Evolutionary conservation across 2,113 vertebrate genomes (phyloP).

Genomic region (Falco punctatus): DNA sequence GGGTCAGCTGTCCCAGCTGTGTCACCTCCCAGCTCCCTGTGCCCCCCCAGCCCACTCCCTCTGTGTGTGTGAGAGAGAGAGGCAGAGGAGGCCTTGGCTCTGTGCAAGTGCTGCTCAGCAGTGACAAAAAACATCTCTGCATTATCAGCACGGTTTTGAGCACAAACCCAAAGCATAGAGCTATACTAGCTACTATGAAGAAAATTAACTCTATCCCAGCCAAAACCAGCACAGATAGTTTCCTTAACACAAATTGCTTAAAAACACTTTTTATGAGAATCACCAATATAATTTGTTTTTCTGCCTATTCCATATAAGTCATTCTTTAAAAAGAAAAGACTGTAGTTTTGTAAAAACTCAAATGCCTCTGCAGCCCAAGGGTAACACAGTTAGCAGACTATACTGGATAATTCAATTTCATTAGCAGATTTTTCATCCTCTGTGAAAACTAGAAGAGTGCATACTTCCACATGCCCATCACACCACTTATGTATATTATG

Average conservation of each 20-base stretch:
- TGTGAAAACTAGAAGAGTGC: neutral
- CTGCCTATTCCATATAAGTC: neutral
- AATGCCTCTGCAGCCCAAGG: neutral
- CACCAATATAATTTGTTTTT: neutral
- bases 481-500: neutral
- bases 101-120: no score
- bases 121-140: no score
- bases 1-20: no score
- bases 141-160: no score
- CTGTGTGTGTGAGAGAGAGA: no score
- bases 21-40: no score
- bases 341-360: neutral
- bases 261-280: neutral
- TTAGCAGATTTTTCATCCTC: neutral
- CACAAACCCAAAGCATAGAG: no score
- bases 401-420: neutral
- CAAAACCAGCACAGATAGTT: neutral
- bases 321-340: neutral
- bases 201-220: no score
- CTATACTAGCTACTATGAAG: no score
- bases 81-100: no score
- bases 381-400: neutral
- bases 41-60: no score
- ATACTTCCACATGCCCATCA: neutral
- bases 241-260: neutral